Percentiles rank a stretch among this genome's conserved stretches.
Conservation (phyloP, 2,113 vertebrate species). For the Nanger granti region DNA sequence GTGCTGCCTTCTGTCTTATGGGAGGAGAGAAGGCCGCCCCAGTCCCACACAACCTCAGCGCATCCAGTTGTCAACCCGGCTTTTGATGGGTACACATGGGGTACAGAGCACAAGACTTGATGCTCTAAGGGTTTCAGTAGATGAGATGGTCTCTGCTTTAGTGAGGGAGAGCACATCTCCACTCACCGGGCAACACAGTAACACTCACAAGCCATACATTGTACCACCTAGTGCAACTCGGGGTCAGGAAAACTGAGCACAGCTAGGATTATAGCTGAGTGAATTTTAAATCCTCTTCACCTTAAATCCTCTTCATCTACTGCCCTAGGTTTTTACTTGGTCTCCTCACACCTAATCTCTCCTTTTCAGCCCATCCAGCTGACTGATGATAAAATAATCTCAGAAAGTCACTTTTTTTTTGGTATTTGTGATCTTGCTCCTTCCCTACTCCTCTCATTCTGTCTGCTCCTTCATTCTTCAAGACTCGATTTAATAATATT, state of each 20-base stretch:
- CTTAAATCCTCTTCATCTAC: neutral
- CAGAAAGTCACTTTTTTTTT: neutral
- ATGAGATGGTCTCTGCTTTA: neutral
- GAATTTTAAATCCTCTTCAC: neutral
- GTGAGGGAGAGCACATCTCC: neutral
- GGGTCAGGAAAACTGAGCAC: neutral
- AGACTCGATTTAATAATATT: neutral
- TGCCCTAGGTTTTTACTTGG: neutral
- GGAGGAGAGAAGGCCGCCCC: neutral
- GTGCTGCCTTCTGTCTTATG: neutral
- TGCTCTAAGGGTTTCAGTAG: neutral
- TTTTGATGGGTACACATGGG: neutral
- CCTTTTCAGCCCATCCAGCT: neutral
- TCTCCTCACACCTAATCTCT: neutral
- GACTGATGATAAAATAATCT: conserved; percentile 33
- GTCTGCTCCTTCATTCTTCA: neutral
- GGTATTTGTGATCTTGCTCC: neutral
- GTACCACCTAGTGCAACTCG: neutral
- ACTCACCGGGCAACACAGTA: neutral
- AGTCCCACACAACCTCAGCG: neutral
- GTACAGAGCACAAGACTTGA: neutral
- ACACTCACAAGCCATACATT: neutral
- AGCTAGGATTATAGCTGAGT: neutral
- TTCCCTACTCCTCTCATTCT: neutral
- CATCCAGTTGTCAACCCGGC: neutral